A percentile compares a stretch with the other conserved stretches of the same genome.
phyloP scores from a whole-genome alignment of 2,113 vertebrate species.

The Dunckerocampus dactyliophorus region DNA sequence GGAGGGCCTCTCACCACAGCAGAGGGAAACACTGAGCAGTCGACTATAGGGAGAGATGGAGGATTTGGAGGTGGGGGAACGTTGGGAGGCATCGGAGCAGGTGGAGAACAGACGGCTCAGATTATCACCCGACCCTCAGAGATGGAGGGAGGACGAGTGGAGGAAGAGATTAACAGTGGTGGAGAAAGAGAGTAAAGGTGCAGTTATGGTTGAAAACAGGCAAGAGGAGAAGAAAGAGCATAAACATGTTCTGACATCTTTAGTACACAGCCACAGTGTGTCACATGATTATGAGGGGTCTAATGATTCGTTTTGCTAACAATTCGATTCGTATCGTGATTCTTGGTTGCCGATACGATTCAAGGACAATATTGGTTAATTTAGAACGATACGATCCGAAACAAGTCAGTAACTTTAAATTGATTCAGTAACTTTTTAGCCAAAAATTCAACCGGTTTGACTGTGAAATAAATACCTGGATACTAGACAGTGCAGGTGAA shows the following conservation, averaged over 20 bases:
- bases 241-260: slow-evolving; percentile 61
- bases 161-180: slow-evolving; percentile 45
- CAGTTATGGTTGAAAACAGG: slow-evolving; percentile 27
- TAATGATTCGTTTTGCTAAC: too few species aligned
- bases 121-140: slow-evolving; percentile 63
- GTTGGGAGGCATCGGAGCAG: slow-evolving; percentile 53
- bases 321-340: too few species aligned
- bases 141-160: slow-evolving; percentile 38
- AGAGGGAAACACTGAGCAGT: slow-evolving; percentile 11
- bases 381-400: too few species aligned
- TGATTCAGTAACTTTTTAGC: too few species aligned
- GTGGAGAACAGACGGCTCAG: slow-evolving; percentile 67
- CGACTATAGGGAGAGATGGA: slow-evolving; percentile 18
- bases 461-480: too few species aligned
- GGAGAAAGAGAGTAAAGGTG: slow-evolving; percentile 28
- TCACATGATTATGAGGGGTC: slow-evolving; percentile 34
- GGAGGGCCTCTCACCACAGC: slow-evolving; percentile 30
- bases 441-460: too few species aligned
- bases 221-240: slow-evolving; percentile 44
- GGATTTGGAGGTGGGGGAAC: slow-evolving; percentile 35
- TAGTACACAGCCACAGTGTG: slow-evolving; percentile 45
- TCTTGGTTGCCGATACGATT: too few species aligned
- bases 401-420: too few species aligned
- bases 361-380: too few species aligned
- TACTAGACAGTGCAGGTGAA: too few species aligned